A percentile compares a stretch with the other conserved stretches of the same genome.
phyloP scores from a whole-genome alignment of 2,797 vertebrate genomes.

The Benthosema pterotum region DNA sequence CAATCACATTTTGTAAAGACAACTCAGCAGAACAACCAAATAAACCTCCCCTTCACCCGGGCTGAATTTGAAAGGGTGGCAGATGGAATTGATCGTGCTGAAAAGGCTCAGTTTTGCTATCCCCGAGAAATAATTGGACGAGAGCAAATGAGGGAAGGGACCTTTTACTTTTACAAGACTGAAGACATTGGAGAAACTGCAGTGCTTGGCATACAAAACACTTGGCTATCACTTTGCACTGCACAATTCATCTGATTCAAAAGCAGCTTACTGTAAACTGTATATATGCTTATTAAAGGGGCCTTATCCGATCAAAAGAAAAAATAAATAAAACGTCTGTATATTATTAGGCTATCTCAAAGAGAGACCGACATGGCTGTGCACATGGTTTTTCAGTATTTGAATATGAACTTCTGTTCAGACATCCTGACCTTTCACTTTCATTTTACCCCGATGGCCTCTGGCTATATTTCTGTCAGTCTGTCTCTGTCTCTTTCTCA shows the following conservation, averaged over 20 bases:
- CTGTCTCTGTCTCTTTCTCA: slow-evolving; percentile 2
- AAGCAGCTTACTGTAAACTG: slow-evolving; percentile 40
- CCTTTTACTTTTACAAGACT: slow-evolving; percentile 49
- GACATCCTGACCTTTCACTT: slow-evolving; percentile 46
- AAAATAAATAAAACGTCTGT: too few species aligned
- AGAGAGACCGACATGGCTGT: slow-evolving; percentile 11
- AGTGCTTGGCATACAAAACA: slow-evolving; percentile 49
- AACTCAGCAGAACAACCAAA: slow-evolving; percentile 29
- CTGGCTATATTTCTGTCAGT: slow-evolving; percentile 32
- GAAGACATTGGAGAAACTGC: slow-evolving; percentile 53
- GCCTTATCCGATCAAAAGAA: not conserved
- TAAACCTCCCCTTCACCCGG: not conserved
- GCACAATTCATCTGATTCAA: slow-evolving; percentile 52
- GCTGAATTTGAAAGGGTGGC: slow-evolving; percentile 31
- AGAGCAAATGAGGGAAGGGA: slow-evolving; percentile 29
- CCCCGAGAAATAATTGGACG: slow-evolving; percentile 45
- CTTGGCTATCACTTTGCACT: slow-evolving; percentile 53
- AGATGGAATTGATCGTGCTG: slow-evolving; percentile 33
- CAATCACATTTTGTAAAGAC: slow-evolving; percentile 30
- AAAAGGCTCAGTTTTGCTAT: slow-evolving; percentile 35
- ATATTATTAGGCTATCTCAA: not conserved
- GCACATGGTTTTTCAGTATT: slow-evolving; percentile 17
- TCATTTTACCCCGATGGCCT: slow-evolving; percentile 62
- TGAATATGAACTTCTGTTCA: slow-evolving; percentile 26
- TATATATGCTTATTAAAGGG: slow-evolving; percentile 32